Conservation (phyloP, 2,888 invertebrate species). For the Stictocephala bisonia region DNA sequence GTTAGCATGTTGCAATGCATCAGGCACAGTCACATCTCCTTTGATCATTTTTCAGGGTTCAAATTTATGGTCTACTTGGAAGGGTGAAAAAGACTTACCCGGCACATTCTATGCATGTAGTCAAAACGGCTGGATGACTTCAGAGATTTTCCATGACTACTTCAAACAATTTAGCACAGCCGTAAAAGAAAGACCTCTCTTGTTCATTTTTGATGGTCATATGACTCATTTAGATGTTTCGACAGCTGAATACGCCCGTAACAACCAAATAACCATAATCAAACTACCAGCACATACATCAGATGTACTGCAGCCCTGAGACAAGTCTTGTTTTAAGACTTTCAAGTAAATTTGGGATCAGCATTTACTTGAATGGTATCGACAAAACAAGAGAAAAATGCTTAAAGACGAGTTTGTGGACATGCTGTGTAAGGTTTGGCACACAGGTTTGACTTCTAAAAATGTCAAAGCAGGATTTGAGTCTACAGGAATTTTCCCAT, state of each 20-base stretch:
- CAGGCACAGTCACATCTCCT: constrained; percentile 61
- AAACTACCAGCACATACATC: constrained; percentile 61
- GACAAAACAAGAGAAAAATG: constrained; percentile 29
- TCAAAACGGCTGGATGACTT: constrained; percentile 62
- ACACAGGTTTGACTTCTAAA: background rate
- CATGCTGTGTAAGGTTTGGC: constrained; percentile 7
- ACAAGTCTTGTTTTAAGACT: constrained; percentile 41
- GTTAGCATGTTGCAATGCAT: constrained; percentile 35
- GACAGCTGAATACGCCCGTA: constrained; percentile 55
- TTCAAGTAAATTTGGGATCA: constrained; percentile 22
- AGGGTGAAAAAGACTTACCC: constrained; percentile 58
- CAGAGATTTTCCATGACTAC: constrained; percentile 58
- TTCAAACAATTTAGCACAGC: constrained; percentile 54
- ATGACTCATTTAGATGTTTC: constrained; percentile 58
- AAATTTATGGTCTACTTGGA: constrained; percentile 62
- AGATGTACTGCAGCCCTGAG: constrained; percentile 44
- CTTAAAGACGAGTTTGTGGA: constrained; percentile 9
- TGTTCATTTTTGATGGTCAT: constrained; percentile 62
- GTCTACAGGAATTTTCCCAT: background rate
- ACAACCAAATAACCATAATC: constrained; percentile 57
- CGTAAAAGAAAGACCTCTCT: constrained; percentile 56
- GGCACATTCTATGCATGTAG: constrained; percentile 59
- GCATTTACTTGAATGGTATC: background rate
- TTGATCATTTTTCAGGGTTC: constrained; percentile 62
- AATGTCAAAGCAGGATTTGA: constrained; percentile 3